Evolutionary conservation across 2,113 vertebrate species (phyloP).

Genomic region (Nothobranchius kuhntae): DNA sequence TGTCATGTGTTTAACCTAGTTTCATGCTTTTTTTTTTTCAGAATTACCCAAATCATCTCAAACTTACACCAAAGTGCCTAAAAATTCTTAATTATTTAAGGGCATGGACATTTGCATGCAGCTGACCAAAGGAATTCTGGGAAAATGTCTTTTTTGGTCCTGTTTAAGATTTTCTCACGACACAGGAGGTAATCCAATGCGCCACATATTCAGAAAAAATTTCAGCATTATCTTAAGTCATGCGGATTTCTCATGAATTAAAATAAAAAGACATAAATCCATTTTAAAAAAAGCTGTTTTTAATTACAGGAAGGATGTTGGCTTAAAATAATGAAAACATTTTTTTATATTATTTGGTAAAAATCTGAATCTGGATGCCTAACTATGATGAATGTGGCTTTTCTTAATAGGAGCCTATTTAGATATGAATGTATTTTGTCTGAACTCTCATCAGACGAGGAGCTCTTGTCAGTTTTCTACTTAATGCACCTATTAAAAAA

Average conservation of each 20-base stretch:
- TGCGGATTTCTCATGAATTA: constrained; percentile 4
- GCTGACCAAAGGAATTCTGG: not conserved
- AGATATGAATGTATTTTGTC: not conserved
- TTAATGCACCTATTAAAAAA: not conserved
- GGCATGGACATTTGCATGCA: not conserved
- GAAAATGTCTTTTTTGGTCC: not conserved
- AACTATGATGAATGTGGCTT: too few relatives aligned
- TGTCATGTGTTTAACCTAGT: constrained; percentile 26
- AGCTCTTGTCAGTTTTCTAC: too few relatives aligned
- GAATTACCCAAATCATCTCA: not conserved
- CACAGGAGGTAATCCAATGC: not conserved
- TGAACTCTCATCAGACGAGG: constrained; percentile 11
- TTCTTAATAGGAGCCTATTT: too few relatives aligned
- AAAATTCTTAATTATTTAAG: too few relatives aligned
- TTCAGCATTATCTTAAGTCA: constrained; percentile 2
- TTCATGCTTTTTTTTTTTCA: not conserved
- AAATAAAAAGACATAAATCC: not conserved
- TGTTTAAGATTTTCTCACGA: not conserved
- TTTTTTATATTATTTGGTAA: too few relatives aligned
- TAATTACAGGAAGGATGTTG: not conserved
- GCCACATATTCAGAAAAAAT: not conserved
- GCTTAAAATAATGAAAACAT: not conserved
- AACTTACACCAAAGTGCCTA: not conserved
- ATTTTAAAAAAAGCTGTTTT: not conserved
- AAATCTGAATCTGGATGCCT: too few relatives aligned